Percentiles rank a stretch among this genome's conserved stretches.
Conservation (phyloP, 2,797 vertebrate genomes). For the Pseudopleuronectes americanus region DNA sequence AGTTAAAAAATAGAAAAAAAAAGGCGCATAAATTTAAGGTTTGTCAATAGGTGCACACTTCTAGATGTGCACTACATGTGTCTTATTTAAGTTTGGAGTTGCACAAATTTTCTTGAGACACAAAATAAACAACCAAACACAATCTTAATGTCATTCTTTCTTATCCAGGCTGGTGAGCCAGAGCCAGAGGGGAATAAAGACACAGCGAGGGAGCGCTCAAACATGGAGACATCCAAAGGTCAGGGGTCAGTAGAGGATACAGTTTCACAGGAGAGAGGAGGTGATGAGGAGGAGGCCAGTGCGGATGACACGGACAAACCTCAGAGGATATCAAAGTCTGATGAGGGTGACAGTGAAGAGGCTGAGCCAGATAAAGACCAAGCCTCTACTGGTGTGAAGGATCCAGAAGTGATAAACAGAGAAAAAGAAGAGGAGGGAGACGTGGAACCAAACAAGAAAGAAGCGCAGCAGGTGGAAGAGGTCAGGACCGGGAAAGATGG, state of each 20-base stretch:
- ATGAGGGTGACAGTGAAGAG: constrained; percentile 37
- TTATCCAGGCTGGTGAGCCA: constrained; percentile 53
- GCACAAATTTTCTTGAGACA: too few relatives aligned
- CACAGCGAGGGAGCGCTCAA: constrained; percentile 13
- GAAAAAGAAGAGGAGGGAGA: constrained; percentile 32
- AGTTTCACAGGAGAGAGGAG: constrained; percentile 18
- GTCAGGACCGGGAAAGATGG: constrained; percentile 15
- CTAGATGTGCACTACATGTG: too few relatives aligned
- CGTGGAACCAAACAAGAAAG: constrained; percentile 12
- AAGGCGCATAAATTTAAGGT: too few relatives aligned
- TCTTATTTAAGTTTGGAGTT: too few relatives aligned
- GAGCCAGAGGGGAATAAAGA: constrained; percentile 29
- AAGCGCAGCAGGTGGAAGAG: constrained; percentile 1
- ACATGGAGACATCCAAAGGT: constrained; percentile 39
- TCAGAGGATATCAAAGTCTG: constrained; percentile 20
- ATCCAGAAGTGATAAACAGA: constrained; percentile 10
- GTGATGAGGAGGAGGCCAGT: constrained; percentile 31
- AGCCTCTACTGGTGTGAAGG: constrained; percentile 5
- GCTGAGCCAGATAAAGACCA: constrained; percentile 34
- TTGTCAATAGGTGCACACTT: too few relatives aligned
- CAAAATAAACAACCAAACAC: too few relatives aligned
- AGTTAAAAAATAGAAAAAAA: too few relatives aligned
- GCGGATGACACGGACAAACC: constrained; percentile 49
- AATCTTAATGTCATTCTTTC: neutral
- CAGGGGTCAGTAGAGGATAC: constrained; percentile 37